These are phyloP conservation scores for Camponotus vicinus DNA, from an alignment of 1,140 invertebrate species.

Conservation along the genomic window DNA sequence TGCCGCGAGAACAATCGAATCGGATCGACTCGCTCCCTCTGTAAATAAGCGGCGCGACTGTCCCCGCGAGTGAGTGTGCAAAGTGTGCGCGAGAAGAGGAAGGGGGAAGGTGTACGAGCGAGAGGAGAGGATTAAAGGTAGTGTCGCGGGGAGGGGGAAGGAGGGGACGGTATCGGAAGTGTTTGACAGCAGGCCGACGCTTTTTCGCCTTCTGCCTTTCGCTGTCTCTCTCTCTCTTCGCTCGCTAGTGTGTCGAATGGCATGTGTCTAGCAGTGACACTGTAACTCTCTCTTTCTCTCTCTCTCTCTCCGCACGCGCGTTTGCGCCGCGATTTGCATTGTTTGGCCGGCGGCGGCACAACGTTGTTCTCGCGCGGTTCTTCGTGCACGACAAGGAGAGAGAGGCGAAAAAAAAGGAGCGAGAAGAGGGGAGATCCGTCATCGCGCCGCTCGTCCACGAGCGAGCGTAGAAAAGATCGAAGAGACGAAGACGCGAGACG, in stretches of 20 bases:
- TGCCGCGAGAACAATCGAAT: slow-evolving; percentile 53
- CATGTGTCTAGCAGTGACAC: neutral
- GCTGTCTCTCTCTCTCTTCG: neutral
- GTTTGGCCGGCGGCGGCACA: slow-evolving; percentile 47
- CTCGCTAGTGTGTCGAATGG: slow-evolving; percentile 15
- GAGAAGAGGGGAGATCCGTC: slow-evolving; percentile 25
- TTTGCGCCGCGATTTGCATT: slow-evolving; percentile 63
- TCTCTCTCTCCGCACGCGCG: slow-evolving; percentile 15
- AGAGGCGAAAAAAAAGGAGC: neutral
- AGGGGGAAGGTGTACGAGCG: slow-evolving; percentile 38
- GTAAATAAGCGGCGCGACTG: slow-evolving; percentile 67
- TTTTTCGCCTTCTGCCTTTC: slow-evolving; percentile 59
- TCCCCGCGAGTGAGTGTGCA: slow-evolving; percentile 68
- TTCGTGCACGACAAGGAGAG: slow-evolving; percentile 28
- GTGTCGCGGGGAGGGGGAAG: slow-evolving; percentile 12
- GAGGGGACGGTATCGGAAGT: slow-evolving; percentile 64
- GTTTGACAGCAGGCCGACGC: slow-evolving; percentile 69
- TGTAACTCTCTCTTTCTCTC: neutral
- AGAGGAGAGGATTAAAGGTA: slow-evolving; percentile 47
- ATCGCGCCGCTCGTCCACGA: neutral
- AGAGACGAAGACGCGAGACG: slow-evolving; percentile 25
- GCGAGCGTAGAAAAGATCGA: neutral
- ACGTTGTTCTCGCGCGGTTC: slow-evolving; percentile 54
- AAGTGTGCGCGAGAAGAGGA: slow-evolving; percentile 70
- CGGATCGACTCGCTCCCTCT: slow-evolving; percentile 62